Evolutionary conservation across 1,140 invertebrate species (phyloP).

Genomic region (Scaptodrosophila lebanonensis): DNA sequence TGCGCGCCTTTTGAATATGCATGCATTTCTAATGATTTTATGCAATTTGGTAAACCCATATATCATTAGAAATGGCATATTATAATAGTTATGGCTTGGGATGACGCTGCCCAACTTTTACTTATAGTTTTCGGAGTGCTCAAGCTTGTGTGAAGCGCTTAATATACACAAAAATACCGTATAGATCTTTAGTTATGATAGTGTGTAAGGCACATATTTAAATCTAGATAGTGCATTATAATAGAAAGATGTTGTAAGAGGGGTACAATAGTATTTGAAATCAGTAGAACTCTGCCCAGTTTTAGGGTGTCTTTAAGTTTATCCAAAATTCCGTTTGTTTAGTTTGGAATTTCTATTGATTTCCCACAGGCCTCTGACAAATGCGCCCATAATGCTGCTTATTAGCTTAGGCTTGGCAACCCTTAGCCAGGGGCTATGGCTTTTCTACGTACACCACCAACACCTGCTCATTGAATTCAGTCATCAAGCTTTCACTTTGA

Average conservation of each 20-base stretch:
- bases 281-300: no score
- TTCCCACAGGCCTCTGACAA: slow-evolving; percentile 7
- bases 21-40: slow-evolving; percentile 20
- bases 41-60: neutral
- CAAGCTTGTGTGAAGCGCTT: no score
- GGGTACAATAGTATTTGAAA: no score
- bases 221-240: no score
- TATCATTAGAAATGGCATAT: slow-evolving; percentile 6
- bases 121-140: neutral
- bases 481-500: slow-evolving; percentile 47
- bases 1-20: slow-evolving; percentile 32
- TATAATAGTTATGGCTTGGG: neutral
- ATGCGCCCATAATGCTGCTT: slow-evolving; percentile 21
- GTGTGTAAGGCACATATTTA: no score
- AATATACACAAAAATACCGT: no score
- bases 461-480: slow-evolving; percentile 26
- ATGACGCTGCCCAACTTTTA: slow-evolving; percentile 1
- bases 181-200: no score
- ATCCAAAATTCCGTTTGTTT: no score
- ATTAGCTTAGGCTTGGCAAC: slow-evolving; percentile 51
- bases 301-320: no score
- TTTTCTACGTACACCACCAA: no score
- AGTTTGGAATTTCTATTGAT: slow-evolving; percentile 10
- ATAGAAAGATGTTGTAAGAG: no score
- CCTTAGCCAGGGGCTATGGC: no score